Evolutionary conservation across 2,113 vertebrate species (phyloP), one percentile per base, ranked within the genome.

Genomic region (Hemiprocne comata): DNA sequence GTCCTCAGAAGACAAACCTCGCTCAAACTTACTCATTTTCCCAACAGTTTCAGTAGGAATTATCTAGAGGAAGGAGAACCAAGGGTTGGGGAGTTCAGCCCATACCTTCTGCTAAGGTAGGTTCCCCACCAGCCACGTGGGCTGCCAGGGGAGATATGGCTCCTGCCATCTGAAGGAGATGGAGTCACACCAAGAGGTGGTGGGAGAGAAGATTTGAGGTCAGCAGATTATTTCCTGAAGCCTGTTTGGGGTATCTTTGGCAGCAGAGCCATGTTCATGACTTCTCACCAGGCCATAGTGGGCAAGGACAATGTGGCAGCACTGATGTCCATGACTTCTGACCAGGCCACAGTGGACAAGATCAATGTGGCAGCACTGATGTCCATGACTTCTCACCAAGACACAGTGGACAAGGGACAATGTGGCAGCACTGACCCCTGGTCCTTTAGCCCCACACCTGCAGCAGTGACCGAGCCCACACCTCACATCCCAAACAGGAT

Each of bases 351-450:
- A 4, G 7, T 1, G 44, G 53, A 24, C 36, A 16, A 6, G 48
- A 29, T n/a, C 55, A 17, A 14, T 0, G 8, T 0, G 34, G n/a
- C n/a, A n/a, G n/a, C n/a, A n/a, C n/a, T n/a, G n/a, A 31, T 3
- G 7, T 2, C 25, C 50, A 1, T 36, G 0, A 4, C 55, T 42
- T 15, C 5, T 2, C 18, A 67, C 34, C 53, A 14, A 66, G 4
- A 4, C 17, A 0, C 8, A 4, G 7, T 1, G 44, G 53, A 24
- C 36, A 16, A 6, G 48, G 33, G n/a, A 36, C 55, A 17, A 14
- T 0, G 8, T 0, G 34, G 29, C 66, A 14, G 29, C 0, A 40
- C 67, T 18, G 64, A 26, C 8, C 31, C 33, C 1, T 53, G 51
- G 38, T 42, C 40, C 40, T 42, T 40, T 2, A 5, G 28, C 20